Percentiles rank a stretch among this genome's conserved stretches.
phyloP scores from a whole-genome alignment of 2,113 vertebrate genomes.

The Meriones unguiculatus region DNA sequence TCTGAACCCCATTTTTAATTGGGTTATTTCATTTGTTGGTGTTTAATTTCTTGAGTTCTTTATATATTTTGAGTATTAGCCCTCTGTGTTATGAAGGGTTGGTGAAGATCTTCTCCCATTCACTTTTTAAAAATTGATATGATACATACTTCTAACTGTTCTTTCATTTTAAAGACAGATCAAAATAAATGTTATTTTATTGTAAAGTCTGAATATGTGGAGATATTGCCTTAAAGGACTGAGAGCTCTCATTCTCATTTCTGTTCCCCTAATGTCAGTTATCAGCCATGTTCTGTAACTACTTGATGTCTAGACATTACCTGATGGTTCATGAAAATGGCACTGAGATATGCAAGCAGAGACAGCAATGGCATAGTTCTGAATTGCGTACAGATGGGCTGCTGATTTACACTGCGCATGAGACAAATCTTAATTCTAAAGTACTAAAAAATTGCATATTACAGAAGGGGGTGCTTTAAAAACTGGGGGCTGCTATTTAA shows the following conservation, averaged over 20 bases:
- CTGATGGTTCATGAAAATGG: not conserved
- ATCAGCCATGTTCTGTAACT: constrained; percentile 10
- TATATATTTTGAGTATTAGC: too few relatives aligned
- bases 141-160: not conserved
- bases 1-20: too few relatives aligned
- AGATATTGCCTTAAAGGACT: not conserved
- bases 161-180: not conserved
- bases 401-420: constrained; percentile 29
- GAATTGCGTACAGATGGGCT: constrained; percentile 25
- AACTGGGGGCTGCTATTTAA: constrained; percentile 9
- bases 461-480: constrained; percentile 50
- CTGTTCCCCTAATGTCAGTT: constrained; percentile 16
- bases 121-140: not conserved
- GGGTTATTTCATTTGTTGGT: too few relatives aligned
- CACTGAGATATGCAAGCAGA: constrained; percentile 60
- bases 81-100: too few relatives aligned
- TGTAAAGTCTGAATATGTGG: not conserved
- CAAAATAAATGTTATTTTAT: not conserved
- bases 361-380: constrained; percentile 65
- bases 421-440: constrained; percentile 36
- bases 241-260: not conserved
- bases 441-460: constrained; percentile 50
- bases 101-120: too few relatives aligned
- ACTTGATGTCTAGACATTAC: constrained; percentile 55
- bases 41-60: too few relatives aligned